Evolutionary conservation across 2,797 vertebrate species (phyloP).

Genomic region (Anisognathus igniventris): DNA sequence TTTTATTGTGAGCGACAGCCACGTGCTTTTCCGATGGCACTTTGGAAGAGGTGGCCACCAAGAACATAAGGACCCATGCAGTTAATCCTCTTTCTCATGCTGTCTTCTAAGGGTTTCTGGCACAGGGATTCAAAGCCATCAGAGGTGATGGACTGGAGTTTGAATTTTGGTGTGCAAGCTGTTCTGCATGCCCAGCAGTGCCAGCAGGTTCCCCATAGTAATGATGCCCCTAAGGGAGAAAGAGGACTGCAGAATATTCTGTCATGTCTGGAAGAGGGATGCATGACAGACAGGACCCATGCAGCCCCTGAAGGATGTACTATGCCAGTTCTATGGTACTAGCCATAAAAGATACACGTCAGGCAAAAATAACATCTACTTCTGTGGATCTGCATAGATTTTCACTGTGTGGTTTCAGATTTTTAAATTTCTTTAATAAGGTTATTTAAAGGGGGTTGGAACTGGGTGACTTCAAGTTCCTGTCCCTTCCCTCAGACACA

Average conservation of each 20-base stretch:
- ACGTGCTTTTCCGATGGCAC: fast-evolving
- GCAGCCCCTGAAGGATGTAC: background rate
- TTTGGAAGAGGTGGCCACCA: background rate
- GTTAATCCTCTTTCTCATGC: background rate
- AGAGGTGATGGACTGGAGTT: background rate
- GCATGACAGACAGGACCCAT: fast-evolving
- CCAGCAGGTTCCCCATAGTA: background rate
- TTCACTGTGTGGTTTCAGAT: background rate
- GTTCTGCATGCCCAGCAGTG: fast-evolving
- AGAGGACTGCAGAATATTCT: background rate
- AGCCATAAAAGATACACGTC: fast-evolving
- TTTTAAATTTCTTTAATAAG: background rate
- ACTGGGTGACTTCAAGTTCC: background rate
- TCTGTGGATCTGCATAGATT: background rate
- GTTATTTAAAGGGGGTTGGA: background rate
- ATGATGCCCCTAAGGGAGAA: background rate
- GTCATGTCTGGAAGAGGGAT: background rate
- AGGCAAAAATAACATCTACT: background rate
- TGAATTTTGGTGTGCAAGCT: background rate
- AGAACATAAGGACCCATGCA: fast-evolving
- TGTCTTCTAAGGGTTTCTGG: background rate
- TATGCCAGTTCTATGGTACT: fast-evolving
- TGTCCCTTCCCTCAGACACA: background rate
- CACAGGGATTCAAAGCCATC: background rate
- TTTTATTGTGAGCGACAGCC: fast-evolving